Base-by-base conservation (phyloP, 2,113 vertebrate species). In the Tachysurus fulvidraco region DNA sequence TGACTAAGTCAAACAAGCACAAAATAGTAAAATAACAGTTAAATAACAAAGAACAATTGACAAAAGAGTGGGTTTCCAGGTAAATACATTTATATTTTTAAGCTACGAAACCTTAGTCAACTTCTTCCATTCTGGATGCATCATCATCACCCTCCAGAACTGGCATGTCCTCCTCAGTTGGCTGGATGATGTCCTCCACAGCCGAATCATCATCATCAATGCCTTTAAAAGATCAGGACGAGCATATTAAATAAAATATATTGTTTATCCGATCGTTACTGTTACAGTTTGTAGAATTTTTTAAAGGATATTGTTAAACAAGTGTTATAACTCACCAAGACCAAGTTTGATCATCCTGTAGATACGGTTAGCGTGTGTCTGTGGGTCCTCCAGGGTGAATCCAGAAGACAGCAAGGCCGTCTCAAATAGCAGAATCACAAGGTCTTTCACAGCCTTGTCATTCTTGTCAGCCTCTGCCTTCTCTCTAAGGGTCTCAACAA, bases 321-420 rank as follows among this genome's bases (percentile, higher is more conserved):
- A 36, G 50, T n/a, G 55, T n/a, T 28, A 44, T 28, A 83, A 89
- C 95, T 44, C 85, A 96, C 95, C 95, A 69, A 96, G 95, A 46
- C 95, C 95, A 0, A 96, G 94, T 85, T 96, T 96, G 90, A 96
- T 95, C 95, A 96, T 96, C 86, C 95, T 95, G 91, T 96, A 96
- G 90, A 96, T 96, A 89, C 95, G 95, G 89, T 96, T 96, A 50
- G 95, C 91, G 1, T 96, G 95, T 44, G 95, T 96, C 85, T 96
- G 95, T 2, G 95, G 95, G 91, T 96, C 95, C 5, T 96, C 95
- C 87, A 96, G 92, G 3, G 95, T 95, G 88, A 96, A 96, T n/a
- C 95, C 95, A 19, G 95, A 96, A 16, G 95, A 96, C 67, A 96
- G 90, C 88, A 96, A 92, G 0, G 95, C 93, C 0, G 95, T 96